Conservation (phyloP, 2,888 invertebrate species). For the Coleophora deauratella region DNA sequence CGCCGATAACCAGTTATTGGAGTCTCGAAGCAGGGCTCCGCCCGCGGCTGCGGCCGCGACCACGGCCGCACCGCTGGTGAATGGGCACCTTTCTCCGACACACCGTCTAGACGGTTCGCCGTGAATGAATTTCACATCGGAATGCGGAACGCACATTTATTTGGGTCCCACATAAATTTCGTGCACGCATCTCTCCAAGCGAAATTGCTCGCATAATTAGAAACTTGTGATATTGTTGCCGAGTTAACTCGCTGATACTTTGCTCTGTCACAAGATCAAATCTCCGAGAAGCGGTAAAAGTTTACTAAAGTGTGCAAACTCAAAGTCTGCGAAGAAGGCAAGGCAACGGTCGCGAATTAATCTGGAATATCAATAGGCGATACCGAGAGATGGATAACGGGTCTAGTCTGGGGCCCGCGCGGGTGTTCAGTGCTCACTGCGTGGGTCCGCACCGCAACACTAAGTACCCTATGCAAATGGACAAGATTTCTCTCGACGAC, state of each 20-base stretch:
- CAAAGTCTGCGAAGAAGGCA: too few relatives aligned
- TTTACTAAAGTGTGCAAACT: too few relatives aligned
- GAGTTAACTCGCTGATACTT: neutral
- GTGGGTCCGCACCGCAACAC: slow-evolving; percentile 25
- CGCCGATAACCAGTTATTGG: slow-evolving; percentile 45
- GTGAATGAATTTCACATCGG: slow-evolving; percentile 68
- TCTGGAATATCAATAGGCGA: neutral
- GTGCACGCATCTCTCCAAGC: slow-evolving; percentile 37
- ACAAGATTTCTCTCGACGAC: slow-evolving; percentile 38
- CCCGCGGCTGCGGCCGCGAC: slow-evolving; percentile 41
- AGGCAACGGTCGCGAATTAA: too few relatives aligned
- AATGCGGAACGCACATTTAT: slow-evolving; percentile 68
- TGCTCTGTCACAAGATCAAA: too few relatives aligned
- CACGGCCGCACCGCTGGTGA: slow-evolving; percentile 50
- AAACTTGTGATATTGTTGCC: slow-evolving; percentile 23
- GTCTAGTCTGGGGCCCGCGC: neutral
- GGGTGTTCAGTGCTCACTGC: too few relatives aligned
- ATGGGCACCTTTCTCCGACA: slow-evolving; percentile 73
- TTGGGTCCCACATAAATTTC: slow-evolving; percentile 43
- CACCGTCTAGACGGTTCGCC: slow-evolving; percentile 66
- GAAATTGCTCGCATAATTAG: slow-evolving; percentile 49
- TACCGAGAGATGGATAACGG: neutral
- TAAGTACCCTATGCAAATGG: slow-evolving; percentile 42
- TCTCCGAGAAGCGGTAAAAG: too few relatives aligned
- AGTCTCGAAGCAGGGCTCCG: too few relatives aligned